Conservation (phyloP, 2,113 vertebrate species). For the Labeo rohita region DNA sequence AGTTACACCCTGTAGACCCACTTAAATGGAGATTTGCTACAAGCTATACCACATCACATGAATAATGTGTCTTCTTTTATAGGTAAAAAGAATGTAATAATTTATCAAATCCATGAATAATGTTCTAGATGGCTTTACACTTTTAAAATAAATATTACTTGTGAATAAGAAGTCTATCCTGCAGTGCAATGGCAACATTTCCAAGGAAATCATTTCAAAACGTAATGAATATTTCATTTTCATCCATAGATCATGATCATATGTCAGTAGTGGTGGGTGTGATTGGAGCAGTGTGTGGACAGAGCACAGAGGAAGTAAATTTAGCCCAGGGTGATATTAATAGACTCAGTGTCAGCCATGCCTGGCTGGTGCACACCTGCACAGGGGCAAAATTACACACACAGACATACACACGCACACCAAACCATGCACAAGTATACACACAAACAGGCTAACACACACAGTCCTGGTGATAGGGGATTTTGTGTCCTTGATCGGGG, state of each 20-base stretch:
- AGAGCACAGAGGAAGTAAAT: constrained; percentile 12
- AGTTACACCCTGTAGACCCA: too few relatives aligned
- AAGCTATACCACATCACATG: neutral
- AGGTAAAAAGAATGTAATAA: neutral
- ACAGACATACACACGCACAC: neutral
- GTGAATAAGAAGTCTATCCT: neutral
- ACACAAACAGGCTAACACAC: constrained; percentile 9
- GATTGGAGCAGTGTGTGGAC: neutral
- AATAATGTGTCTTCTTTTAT: neutral
- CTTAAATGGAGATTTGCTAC: neutral
- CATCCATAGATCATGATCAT: neutral
- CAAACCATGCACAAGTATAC: neutral
- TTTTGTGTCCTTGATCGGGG: constrained; percentile 9
- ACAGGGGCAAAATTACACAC: neutral
- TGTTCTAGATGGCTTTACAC: neutral
- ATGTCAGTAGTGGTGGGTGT: neutral
- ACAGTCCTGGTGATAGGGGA: neutral
- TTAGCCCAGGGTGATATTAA: constrained; percentile 42
- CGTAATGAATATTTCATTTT: neutral
- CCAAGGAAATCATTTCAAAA: neutral
- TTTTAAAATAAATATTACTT: neutral
- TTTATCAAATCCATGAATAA: too few relatives aligned
- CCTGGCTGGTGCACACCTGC: constrained; percentile 18
- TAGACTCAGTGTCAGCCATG: constrained; percentile 5
- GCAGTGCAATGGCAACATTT: neutral